A percentile compares a stretch with the other conserved stretches of the same genome.
phyloP scores from a whole-genome alignment of 2,888 invertebrate species.

The Tineola bisselliella region DNA sequence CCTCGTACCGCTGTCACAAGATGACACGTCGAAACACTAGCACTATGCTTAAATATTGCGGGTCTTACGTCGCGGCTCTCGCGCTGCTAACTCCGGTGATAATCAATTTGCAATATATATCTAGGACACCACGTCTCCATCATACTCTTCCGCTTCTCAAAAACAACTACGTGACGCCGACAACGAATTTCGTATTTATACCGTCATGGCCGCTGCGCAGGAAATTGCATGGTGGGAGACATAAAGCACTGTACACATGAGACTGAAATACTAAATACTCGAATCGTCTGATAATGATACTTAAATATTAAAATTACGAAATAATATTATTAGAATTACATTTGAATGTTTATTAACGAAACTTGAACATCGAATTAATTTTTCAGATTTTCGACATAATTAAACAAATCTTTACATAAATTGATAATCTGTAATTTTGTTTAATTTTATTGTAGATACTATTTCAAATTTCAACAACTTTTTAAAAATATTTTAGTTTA shows the following conservation, averaged over 20 bases:
- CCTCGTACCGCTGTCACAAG: constrained; percentile 56
- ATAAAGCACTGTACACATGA: constrained; percentile 29
- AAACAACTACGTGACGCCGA: constrained; percentile 60
- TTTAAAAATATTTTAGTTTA: too few relatives aligned
- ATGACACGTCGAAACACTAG: constrained; percentile 64
- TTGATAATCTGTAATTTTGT: too few relatives aligned
- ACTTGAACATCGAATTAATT: too few relatives aligned
- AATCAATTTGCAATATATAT: constrained; percentile 55
- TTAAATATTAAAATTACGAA: too few relatives aligned
- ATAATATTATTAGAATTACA: too few relatives aligned
- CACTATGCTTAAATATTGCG: constrained; percentile 54
- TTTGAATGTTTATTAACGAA: too few relatives aligned
- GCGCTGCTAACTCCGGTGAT: constrained; percentile 63
- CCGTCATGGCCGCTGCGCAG: constrained; percentile 51
- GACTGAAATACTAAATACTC: too few relatives aligned
- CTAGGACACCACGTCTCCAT: constrained; percentile 63
- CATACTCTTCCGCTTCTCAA: constrained; percentile 61
- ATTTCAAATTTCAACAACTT: too few relatives aligned
- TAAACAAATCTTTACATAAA: too few relatives aligned
- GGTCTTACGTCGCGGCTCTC: constrained; percentile 45
- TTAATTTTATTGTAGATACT: too few relatives aligned
- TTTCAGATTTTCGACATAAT: too few relatives aligned
- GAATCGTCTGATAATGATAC: too few relatives aligned
- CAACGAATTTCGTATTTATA: constrained; percentile 48
- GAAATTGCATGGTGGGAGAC: constrained; percentile 47